Percentiles rank a stretch among this genome's conserved stretches.
Conservation (phyloP, 2,113 vertebrate species). For the Grammomys dolichurus region DNA sequence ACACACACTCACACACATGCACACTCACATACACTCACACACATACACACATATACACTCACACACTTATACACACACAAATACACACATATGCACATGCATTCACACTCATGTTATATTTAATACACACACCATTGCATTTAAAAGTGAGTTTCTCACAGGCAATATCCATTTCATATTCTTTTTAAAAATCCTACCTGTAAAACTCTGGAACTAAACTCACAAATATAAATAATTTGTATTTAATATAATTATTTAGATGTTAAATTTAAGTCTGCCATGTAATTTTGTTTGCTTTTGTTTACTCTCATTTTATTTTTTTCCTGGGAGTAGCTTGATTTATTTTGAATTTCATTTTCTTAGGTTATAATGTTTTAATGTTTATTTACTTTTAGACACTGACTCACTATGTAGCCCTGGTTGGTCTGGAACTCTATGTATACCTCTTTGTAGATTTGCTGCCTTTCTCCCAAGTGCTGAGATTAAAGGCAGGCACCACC, state of each 20-base stretch:
- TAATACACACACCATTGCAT: not conserved
- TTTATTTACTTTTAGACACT: not conserved
- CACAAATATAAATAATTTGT: not conserved
- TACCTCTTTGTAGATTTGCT: too few species aligned
- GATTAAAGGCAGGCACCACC: not conserved
- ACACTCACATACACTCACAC: not conserved
- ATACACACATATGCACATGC: too few species aligned
- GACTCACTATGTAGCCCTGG: not conserved
- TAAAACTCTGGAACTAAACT: not conserved
- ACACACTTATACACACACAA: too few species aligned
- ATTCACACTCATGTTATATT: too few species aligned
- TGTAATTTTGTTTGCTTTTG: constrained; percentile 25
- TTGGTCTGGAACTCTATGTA: not conserved
- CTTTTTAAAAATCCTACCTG: not conserved
- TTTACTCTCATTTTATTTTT: not conserved
- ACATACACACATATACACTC: too few species aligned
- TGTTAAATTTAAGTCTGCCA: not conserved
- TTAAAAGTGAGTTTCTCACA: not conserved
- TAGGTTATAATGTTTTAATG: not conserved
- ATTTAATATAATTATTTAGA: not conserved
- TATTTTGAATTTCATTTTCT: not conserved
- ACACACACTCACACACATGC: not conserved
- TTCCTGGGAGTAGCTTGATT: not conserved
- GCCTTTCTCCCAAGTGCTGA: not conserved
- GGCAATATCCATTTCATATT: not conserved